Percentiles rank a stretch among this genome's conserved stretches.
Evolutionary conservation across 2,797 vertebrate species (phyloP).

Genomic region (Lepus townsendii): DNA sequence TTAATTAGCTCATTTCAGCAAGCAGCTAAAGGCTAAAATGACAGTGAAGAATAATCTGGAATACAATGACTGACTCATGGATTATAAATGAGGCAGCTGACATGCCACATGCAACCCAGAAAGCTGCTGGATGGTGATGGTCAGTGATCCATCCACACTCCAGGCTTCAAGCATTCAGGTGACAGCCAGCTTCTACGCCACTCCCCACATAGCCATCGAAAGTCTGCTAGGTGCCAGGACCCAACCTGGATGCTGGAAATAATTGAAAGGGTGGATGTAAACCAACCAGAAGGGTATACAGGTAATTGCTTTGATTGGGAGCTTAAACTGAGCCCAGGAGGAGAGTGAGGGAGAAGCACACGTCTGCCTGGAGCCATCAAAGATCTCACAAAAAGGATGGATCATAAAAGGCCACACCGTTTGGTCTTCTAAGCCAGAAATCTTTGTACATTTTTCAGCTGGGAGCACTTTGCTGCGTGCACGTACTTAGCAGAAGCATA

Average conservation of each 20-base stretch:
- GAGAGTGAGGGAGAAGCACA: not conserved
- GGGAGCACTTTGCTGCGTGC: not conserved
- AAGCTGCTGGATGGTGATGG: not conserved
- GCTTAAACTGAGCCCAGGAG: slow-evolving; percentile 20
- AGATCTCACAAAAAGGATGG: not conserved
- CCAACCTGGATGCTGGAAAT: slow-evolving; percentile 10
- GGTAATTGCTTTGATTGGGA: slow-evolving; percentile 20
- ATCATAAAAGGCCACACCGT: not conserved
- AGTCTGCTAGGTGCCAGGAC: not conserved
- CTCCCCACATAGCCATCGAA: not conserved
- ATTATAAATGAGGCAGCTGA: slow-evolving; percentile 57
- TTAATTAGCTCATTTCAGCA: slow-evolving; percentile 70
- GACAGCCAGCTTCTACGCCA: not conserved
- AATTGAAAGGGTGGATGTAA: not conserved
- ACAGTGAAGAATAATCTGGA: slow-evolving; percentile 59
- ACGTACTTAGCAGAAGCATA: not conserved
- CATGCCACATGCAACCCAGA: not conserved
- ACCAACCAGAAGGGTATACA: not conserved
- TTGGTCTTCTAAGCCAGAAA: not conserved
- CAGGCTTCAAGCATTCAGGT: not conserved
- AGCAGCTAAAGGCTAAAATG: slow-evolving; percentile 61
- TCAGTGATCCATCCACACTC: not conserved
- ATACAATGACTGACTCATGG: slow-evolving; percentile 54
- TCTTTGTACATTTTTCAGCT: not conserved
- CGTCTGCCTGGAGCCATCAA: not conserved